Percentiles rank a stretch among this genome's conserved stretches.
Conservation (phyloP, 2,113 vertebrate genomes). For the Dermatemys mawii region DNA sequence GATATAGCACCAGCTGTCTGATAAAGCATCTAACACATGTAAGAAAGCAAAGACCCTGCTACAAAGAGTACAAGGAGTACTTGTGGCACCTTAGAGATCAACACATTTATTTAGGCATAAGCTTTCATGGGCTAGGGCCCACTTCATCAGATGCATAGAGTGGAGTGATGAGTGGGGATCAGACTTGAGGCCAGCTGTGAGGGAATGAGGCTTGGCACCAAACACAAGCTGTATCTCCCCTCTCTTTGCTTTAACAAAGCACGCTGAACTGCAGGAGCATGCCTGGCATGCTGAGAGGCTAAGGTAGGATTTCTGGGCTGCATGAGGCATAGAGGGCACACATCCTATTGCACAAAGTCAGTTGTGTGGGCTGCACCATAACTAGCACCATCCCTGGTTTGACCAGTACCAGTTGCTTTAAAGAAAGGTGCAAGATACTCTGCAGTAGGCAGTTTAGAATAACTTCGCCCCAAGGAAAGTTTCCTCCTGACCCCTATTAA, state of each 20-base stretch:
- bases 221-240: background rate
- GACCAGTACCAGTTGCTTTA: background rate
- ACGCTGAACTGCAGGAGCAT: background rate
- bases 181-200: background rate
- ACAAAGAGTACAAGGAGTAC: too few species aligned
- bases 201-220: background rate
- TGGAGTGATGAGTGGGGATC: background rate
- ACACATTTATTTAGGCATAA: too few species aligned
- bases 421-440: background rate
- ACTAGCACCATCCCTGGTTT: background rate
- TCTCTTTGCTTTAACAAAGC: background rate
- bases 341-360: background rate
- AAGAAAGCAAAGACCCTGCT: background rate
- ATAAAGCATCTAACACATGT: background rate
- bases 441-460: background rate
- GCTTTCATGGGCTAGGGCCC: too few species aligned
- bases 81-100: too few species aligned
- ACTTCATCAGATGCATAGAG: too few species aligned
- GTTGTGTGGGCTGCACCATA: background rate
- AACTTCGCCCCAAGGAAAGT: background rate
- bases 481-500: background rate
- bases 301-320: background rate
- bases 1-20: background rate
- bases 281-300: background rate
- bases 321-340: background rate